These are phyloP conservation scores for Acinonyx jubatus DNA, from an alignment of 2,113 vertebrate genomes.

Conservation along the genomic window DNA sequence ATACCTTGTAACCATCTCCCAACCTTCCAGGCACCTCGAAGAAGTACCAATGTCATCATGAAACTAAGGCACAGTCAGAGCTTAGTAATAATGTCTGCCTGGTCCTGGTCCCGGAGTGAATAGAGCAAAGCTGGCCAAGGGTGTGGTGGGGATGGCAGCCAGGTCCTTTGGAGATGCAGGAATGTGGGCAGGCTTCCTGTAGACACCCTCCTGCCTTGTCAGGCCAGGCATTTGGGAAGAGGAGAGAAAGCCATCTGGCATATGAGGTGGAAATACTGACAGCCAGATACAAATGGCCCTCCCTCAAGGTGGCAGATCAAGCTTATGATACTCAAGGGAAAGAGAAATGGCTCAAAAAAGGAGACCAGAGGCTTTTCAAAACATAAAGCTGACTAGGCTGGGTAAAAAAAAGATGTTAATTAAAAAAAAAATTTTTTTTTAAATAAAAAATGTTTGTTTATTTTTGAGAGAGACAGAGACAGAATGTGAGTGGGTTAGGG, in stretches of 20 bases:
- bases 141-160: background rate
- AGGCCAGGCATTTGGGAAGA: background rate
- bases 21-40: background rate
- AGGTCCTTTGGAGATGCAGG: background rate
- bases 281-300: no score
- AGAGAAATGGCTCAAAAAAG: background rate
- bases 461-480: no score
- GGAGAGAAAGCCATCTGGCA: background rate
- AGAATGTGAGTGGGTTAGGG: no score
- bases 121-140: background rate
- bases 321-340: background rate
- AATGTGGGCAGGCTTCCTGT: background rate
- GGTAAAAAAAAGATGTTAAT: background rate
- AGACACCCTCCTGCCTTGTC: background rate
- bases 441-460: no score
- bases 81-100: background rate
- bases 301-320: background rate
- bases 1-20: background rate
- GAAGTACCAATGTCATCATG: background rate
- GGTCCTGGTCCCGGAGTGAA: background rate
- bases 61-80: background rate
- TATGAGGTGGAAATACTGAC: background rate
- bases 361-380: background rate
- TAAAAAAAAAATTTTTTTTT: background rate
- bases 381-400: background rate